Evolutionary conservation across 1,140 invertebrate species (phyloP), one percentile per base, ranked within the genome.

Genomic region (Drosophila truncata): DNA sequence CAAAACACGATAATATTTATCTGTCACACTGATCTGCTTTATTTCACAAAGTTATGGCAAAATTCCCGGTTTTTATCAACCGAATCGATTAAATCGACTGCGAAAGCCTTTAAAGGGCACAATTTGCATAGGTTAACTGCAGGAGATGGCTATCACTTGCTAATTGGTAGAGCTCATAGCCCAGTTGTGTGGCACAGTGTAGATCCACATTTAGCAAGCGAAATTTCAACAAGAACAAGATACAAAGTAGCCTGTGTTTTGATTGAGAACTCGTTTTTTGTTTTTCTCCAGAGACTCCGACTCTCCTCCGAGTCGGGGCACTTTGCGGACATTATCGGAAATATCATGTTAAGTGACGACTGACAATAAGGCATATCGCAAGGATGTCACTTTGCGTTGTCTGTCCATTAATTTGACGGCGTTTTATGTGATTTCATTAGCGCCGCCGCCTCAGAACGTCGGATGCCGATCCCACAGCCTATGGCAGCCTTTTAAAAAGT

Each of bases 381-480:
- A 87, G 83, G 83, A 87, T 84, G 83, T 87, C 84, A 83, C 78
- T 75, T 73, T 65, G 42, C 70, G 35, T 50, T 62, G 64, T 61
- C 58, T 79, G 72, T 77, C 81, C 82, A 84, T 84, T 85, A 81
- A 81, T 65, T 69, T 70, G 62, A 71, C 62, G 74, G 54, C 59
- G 76, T 78, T 85, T 83, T 72, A 73, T 83, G 62, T 77, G 84
- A 90, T 88, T 88, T 84, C 80, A 88, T 88, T 84, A 90, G 84
- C 83, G 67, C 66, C 60, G 44, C 47, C 23, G 66, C 44, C 62
- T 42, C 60, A 46, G 65, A 60, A 60, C 55, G 41, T 42, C 47
- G 62, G 70, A 77, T 65, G 65, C 57, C 57, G 23, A 64, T 42
- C 29, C 18, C 66, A 47, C 29, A 23, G 62, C 67, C 29, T 13